Base-by-base conservation (phyloP, 2,113 vertebrate species). In the Chlorodrepanis virens region DNA sequence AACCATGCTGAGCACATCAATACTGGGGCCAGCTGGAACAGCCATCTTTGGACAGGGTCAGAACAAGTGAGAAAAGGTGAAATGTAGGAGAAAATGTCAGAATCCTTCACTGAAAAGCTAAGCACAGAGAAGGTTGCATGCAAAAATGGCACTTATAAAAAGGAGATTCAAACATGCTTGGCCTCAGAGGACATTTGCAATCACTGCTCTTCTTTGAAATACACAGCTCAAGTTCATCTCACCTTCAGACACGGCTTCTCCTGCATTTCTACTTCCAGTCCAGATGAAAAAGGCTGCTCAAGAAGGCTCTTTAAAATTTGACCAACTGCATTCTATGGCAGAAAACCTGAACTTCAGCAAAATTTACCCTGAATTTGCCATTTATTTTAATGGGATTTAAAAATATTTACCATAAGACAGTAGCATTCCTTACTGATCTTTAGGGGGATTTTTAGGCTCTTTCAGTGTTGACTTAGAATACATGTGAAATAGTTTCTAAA, bases 1-100 rank as follows among this genome's bases (percentile, higher is more conserved):
- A 82, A 33, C 31, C 10, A 2, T 4, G 6, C 11, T 67, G 12
- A 21, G 57, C 24, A 14, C 2, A 0, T 18, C 59, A 40, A 0
- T 14, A 25, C 22, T 24, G 18, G 3, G 33, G 25, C 14, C 59
- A 50, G 39, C 42, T 84, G n/a, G 40, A 93, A 68, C 0, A 56
- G 8, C 3, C 2, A 0, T 11, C 40, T 40, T 60, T 61, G 81
- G 53, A 11, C 5, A 14, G 42, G 8, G 31, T 6, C 39, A 13
- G 31, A 78, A 59, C 16, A 47, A n/a, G 39, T 9, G 56, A 68
- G 28, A 50, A 75, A 65, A 82, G 40, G 33, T 28, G 74, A 76
- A 75, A 79, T 0, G 0, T 3, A 22, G 37, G 14, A 78, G 31
- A 50, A 93, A 65, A 25, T 20, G 10, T 40, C 61, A 76, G 35